Evolutionary conservation across 2,888 invertebrate genomes (phyloP), one percentile per base, ranked within the genome.

Genomic region (Neoascia interrupta): DNA sequence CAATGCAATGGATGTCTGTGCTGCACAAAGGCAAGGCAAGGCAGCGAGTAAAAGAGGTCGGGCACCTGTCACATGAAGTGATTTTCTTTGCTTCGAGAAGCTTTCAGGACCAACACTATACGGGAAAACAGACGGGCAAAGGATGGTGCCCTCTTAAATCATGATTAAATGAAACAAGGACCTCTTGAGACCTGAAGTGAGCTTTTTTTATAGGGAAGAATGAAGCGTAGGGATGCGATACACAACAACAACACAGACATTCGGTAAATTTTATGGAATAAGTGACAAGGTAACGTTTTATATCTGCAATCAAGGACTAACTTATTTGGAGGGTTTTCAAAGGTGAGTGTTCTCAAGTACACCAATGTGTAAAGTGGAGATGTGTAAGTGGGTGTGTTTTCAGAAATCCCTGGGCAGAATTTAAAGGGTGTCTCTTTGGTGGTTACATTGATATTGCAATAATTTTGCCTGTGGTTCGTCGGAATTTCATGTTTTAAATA

Each of bases 151-250:
- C 45, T 56, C 69, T 56, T 63, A 63, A 56, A 69, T 69, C 69
- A 70, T 75, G 75, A 75, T 75, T 75, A 75, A 75, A 75, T 53
- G 49, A 63, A 61, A 43, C 51, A 61, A 75, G 70, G 41, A 28
- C n/a, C 56, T 6, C 61, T 75, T 56, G 34, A 43, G 49, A 75
- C 70, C 61, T 75, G 51, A 39, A 75, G 75, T 54, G 49, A 23
- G 49, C 53, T 53, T 43, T 49, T n/a, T n/a, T n/a, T 26, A 15
- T 53, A 56, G 61, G 41, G 23, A 53, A 41, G 34, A 73, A 73
- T 63, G 66, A 31, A 60, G 28, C 23, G 23, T 47, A 69, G 37
- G 41, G 37, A 63, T 56, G 56, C 45, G 23, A n/a, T n/a, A n/a
- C n/a, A n/a, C n/a, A n/a, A n/a, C n/a, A n/a, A n/a, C n/a, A n/a